These are phyloP conservation scores for Corydoras maculifer DNA, from an alignment of 2,113 vertebrate species.

Conservation along the genomic window DNA sequence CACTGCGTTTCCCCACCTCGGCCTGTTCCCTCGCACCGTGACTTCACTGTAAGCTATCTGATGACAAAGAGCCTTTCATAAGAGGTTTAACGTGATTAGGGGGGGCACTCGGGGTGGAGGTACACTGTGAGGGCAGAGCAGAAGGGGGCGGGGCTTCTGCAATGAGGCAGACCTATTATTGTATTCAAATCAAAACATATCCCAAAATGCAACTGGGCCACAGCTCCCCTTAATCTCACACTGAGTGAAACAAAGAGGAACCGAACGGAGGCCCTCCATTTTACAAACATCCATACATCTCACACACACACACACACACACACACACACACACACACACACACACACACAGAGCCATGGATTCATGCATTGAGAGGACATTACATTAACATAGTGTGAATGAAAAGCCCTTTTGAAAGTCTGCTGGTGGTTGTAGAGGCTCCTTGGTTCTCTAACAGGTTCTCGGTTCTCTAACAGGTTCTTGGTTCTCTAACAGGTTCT, in stretches of 20 bases:
- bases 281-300: constrained; percentile 54
- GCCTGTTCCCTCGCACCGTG: constrained; percentile 30
- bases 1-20: background rate
- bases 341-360: background rate
- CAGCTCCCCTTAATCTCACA: constrained; percentile 55
- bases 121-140: constrained; percentile 10
- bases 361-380: too few relatives aligned
- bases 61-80: constrained; percentile 76
- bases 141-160: too few relatives aligned
- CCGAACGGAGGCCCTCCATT: constrained; percentile 54
- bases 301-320: background rate
- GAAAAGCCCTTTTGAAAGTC: too few relatives aligned
- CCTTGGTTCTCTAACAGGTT: too few relatives aligned
- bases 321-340: background rate
- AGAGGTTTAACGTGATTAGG: constrained; percentile 73
- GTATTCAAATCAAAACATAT: constrained; percentile 76
- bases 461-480: too few relatives aligned
- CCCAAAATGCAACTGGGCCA: constrained; percentile 66
- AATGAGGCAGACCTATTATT: constrained; percentile 60
- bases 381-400: too few relatives aligned
- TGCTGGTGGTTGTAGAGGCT: too few relatives aligned
- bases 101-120: constrained; percentile 1
- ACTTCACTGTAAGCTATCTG: constrained; percentile 71
- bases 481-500: too few relatives aligned
- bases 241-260: constrained; percentile 62